Conservation (phyloP, 2,797 vertebrate genomes). For the Melanotaenia trifasciata region DNA sequence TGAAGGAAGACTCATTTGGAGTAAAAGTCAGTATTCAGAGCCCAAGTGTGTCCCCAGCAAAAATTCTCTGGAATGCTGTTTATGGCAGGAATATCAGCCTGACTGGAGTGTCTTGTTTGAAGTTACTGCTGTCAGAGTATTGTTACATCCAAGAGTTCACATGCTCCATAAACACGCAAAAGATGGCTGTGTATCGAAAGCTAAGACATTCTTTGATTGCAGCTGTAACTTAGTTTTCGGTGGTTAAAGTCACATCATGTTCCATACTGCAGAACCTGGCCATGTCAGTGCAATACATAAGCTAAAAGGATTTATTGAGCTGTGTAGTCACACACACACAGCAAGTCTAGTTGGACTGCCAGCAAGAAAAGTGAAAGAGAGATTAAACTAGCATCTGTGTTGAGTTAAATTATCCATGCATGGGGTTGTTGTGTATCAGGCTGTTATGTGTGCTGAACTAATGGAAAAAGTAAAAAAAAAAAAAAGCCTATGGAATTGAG, state of each 20-base stretch:
- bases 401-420: conserved; percentile 43
- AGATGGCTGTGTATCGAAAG: not conserved
- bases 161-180: not conserved
- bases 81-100: not conserved
- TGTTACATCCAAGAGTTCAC: not conserved
- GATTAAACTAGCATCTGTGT: conserved; percentile 38
- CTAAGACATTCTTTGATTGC: not conserved
- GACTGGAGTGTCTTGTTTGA: not conserved
- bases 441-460: conserved; percentile 41
- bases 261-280: conserved; percentile 10
- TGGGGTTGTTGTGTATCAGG: conserved; percentile 49
- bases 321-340: conserved; percentile 36
- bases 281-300: conserved; percentile 27
- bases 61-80: not conserved
- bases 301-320: conserved; percentile 29
- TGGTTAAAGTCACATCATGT: conserved; percentile 9
- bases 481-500: conserved; percentile 31
- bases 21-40: not conserved
- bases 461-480: conserved; percentile 24
- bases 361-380: conserved; percentile 31
- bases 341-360: conserved; percentile 36
- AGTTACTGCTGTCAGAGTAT: not conserved
- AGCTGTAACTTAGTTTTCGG: not conserved
- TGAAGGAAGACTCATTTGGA: not conserved
- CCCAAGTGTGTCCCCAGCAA: not conserved